Evolutionary conservation across 2,888 invertebrate species (phyloP), one percentile per base, ranked within the genome.

Genomic region (Brassicogethes aeneus): DNA sequence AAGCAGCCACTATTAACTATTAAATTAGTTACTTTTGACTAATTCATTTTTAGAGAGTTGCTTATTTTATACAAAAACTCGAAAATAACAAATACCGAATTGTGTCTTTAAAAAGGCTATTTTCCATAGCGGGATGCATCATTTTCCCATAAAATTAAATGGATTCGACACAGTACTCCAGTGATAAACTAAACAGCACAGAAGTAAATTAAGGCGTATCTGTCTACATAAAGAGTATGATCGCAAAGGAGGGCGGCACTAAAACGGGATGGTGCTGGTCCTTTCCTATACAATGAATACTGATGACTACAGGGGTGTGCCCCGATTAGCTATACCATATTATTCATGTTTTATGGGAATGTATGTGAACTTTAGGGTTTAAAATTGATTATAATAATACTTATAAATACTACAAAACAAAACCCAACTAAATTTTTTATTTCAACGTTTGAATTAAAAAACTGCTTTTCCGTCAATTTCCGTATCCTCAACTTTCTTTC

Each of bases 231-330:
- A 23, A 23, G 23, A 23, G 23, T 10, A 10, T 7, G 23, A 23
- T 23, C 23, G 23, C 10, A 23, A 10, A 5, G 23, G 23, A 23
- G 23, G 23, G 46, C 48, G 46, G 48, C 39, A 41, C 39, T 41
- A 40, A 41, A 46, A 41, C 40, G 37, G 43, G 33, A 37, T 41
- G 46, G 43, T 43, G 43, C 41, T 46, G 43, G 41, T 46, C 36
- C 41, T 17, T 39, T 46, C 41, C 37, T 37, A 31, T 40, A 50
- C 50, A 52, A 52, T 57, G 54, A 53, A 51, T 53, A 50, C 51
- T 57, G 55, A 59, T 58, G 54, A 47, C n/a, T n/a, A n/a, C 43
- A 50, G 55, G 60, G 59, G 60, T 57, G 57, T 57, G 57, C 48
- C 54, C 17, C 53, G 54, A 59, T 60, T 60, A 54, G 57, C 46